Evolutionary conservation across 1,140 invertebrate species (phyloP).

Genomic region (Caenorhabditis inopinata): DNA sequence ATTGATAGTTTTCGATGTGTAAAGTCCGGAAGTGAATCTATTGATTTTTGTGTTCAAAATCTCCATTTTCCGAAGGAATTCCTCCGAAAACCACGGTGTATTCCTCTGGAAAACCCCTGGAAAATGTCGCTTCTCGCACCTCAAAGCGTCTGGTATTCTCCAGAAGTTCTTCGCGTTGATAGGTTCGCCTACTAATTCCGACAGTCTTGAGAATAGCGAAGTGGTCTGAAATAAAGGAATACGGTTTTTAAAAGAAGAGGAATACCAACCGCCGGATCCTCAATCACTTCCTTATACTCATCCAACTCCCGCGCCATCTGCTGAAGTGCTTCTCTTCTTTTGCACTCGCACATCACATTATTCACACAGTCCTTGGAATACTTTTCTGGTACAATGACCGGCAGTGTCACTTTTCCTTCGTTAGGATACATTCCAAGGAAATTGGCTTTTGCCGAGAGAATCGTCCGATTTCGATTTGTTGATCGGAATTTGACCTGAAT

Average conservation of each 20-base stretch:
- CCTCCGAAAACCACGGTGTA: not conserved
- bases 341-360: slow-evolving; percentile 7
- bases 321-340: not conserved
- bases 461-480: not conserved
- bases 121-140: not conserved
- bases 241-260: not conserved
- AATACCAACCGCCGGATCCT: not conserved
- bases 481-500: not conserved
- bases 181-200: not conserved
- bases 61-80: not conserved
- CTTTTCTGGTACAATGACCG: not conserved
- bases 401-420: not conserved
- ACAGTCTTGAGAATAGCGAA: not conserved
- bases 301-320: not conserved
- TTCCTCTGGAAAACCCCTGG: not conserved
- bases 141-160: slow-evolving; percentile 3
- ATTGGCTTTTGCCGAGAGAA: not conserved
- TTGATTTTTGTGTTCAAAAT: not conserved
- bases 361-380: not conserved
- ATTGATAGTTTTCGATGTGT: not conserved
- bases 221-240: not conserved
- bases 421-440: slow-evolving; percentile 17
- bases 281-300: not conserved
- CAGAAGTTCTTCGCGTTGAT: not conserved
- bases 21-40: not conserved